Conservation (phyloP, 2,888 invertebrate species). For the Pocota personata region DNA sequence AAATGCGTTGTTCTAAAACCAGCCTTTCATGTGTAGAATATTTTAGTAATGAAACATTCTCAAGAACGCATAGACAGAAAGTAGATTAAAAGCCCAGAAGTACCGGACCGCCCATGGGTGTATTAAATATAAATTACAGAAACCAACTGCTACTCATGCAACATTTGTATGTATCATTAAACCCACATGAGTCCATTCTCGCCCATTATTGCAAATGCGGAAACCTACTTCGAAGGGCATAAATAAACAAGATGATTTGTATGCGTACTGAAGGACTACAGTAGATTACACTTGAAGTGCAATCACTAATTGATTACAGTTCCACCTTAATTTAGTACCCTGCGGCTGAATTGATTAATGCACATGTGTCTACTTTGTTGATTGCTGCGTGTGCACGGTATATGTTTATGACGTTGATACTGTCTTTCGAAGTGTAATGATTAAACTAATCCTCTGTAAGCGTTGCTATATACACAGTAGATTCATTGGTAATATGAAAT, state of each 20-base stretch:
- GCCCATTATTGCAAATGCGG: slow-evolving; percentile 34
- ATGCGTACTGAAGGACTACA: slow-evolving; percentile 55
- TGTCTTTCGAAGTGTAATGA: slow-evolving; percentile 4
- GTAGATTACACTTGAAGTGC: slow-evolving; percentile 61
- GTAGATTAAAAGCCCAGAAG: not conserved
- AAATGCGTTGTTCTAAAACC: not conserved
- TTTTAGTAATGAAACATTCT: not conserved
- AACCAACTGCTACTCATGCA: not conserved
- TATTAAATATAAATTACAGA: slow-evolving; percentile 12
- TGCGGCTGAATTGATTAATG: slow-evolving; percentile 51
- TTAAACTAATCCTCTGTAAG: slow-evolving; percentile 10
- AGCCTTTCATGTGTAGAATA: not conserved
- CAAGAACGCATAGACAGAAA: not conserved
- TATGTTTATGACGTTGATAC: slow-evolving; percentile 7
- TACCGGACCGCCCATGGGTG: not conserved
- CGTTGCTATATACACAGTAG: too few species aligned
- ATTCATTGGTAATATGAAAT: too few species aligned
- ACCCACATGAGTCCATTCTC: slow-evolving; percentile 1
- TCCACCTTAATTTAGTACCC: slow-evolving; percentile 50
- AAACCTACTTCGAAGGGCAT: slow-evolving; percentile 31
- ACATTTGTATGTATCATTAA: not conserved
- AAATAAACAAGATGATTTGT: slow-evolving; percentile 61
- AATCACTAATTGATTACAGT: slow-evolving; percentile 68
- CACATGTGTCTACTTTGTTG: slow-evolving; percentile 25
- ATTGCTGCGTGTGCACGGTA: slow-evolving; percentile 5